Percentiles rank a stretch among this genome's conserved stretches.
Evolutionary conservation across 2,113 vertebrate species (phyloP).

Genomic region (Podarcis cretensis): DNA sequence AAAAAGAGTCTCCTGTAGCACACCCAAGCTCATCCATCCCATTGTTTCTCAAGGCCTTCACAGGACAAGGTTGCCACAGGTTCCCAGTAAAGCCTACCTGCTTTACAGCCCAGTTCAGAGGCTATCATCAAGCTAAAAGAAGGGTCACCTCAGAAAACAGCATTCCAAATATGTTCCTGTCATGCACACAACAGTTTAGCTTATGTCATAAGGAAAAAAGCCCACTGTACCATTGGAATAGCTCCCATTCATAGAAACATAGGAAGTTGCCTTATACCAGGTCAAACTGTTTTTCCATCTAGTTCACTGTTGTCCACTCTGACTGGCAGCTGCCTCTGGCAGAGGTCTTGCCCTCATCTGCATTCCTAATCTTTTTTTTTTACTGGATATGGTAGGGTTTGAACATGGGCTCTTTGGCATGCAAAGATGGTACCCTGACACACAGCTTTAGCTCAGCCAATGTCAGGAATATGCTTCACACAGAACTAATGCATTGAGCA

Average conservation of each 20-base stretch:
- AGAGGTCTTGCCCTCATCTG: neutral
- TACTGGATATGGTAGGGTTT: neutral
- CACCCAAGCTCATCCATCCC: too few species aligned
- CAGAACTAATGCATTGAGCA: neutral
- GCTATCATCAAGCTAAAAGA: neutral
- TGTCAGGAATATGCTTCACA: neutral
- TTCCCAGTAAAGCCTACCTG: neutral
- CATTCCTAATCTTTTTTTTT: neutral
- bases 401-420: neutral
- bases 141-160: neutral
- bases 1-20: neutral
- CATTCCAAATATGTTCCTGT: neutral
- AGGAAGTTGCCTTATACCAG: neutral
- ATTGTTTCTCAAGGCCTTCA: neutral
- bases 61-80: neutral
- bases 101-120: too few species aligned
- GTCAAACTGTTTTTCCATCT: neutral
- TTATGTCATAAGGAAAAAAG: neutral
- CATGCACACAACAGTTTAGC: accelerated
- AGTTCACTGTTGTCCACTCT: neutral
- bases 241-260: neutral
- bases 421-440: neutral
- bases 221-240: neutral
- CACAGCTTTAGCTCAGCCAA: neutral
- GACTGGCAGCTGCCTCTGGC: neutral